Conservation (phyloP, 2,797 vertebrate genomes). For the Neopelma chrysocephalum region DNA sequence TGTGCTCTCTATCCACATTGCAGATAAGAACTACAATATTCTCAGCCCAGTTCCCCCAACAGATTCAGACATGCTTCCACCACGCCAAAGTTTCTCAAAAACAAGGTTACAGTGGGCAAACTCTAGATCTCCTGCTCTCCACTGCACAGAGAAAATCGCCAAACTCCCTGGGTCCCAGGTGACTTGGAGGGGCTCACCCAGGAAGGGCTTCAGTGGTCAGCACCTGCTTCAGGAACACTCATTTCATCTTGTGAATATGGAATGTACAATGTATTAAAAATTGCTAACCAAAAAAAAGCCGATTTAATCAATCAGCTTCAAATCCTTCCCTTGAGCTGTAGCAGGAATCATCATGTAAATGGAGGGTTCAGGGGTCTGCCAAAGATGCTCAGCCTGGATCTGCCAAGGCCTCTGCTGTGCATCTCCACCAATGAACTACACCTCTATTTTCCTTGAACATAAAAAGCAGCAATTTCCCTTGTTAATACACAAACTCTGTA, state of each 20-base stretch:
- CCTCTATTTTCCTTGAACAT: neutral
- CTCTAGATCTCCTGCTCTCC: neutral
- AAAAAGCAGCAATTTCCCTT: fast-evolving
- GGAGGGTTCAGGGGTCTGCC: neutral
- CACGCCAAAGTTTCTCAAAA: neutral
- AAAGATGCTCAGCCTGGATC: neutral
- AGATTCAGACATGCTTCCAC: neutral
- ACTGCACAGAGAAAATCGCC: neutral
- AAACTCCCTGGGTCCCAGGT: neutral
- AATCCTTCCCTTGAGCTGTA: neutral
- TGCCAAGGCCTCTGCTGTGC: neutral
- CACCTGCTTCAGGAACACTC: neutral
- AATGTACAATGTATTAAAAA: neutral
- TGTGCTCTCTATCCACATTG: neutral
- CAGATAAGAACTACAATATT: neutral
- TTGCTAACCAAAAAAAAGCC: neutral
- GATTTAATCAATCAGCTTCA: neutral
- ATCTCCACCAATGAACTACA: neutral
- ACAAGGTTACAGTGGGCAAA: fast-evolving
- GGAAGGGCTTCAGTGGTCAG: fast-evolving
- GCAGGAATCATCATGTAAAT: neutral
- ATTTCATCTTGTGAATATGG: neutral
- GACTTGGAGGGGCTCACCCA: neutral
- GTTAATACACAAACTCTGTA: fast-evolving
- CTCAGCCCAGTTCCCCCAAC: fast-evolving